Conservation (phyloP, 2,888 invertebrate species). For the Eurois occulta region DNA sequence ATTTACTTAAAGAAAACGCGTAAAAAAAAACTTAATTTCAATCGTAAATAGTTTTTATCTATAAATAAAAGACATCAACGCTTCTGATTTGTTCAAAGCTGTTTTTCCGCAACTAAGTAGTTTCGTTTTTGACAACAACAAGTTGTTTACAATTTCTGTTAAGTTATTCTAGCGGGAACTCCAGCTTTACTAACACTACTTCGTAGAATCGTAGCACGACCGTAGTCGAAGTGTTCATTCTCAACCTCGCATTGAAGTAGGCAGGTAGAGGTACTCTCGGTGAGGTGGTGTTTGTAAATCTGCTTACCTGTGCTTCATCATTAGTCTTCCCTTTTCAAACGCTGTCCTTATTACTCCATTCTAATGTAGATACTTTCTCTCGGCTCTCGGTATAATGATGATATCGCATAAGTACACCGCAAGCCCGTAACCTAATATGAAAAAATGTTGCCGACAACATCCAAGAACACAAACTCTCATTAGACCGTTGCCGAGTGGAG, state of each 20-base stretch:
- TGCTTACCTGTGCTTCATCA: slow-evolving; percentile 59
- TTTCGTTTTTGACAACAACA: slow-evolving; percentile 34
- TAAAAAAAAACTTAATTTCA: slow-evolving; percentile 19
- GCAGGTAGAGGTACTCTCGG: slow-evolving; percentile 6
- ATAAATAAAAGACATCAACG: slow-evolving; percentile 82
- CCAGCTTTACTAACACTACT: slow-evolving; percentile 31
- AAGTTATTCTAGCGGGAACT: slow-evolving; percentile 30
- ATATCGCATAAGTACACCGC: slow-evolving; percentile 53
- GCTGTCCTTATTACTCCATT: slow-evolving; percentile 25
- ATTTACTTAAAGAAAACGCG: not conserved
- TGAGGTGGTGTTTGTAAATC: slow-evolving; percentile 29
- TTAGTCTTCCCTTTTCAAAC: slow-evolving; percentile 47
- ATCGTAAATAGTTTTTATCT: slow-evolving; percentile 38
- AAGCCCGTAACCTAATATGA: slow-evolving; percentile 60
- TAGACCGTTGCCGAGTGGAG: slow-evolving; percentile 77
- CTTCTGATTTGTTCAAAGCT: slow-evolving; percentile 43
- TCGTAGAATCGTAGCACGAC: slow-evolving; percentile 17
- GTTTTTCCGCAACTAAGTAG: slow-evolving; percentile 4
- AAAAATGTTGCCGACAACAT: slow-evolving; percentile 70
- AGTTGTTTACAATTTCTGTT: slow-evolving; percentile 33
- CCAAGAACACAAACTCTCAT: slow-evolving; percentile 74
- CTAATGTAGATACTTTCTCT: slow-evolving; percentile 14
- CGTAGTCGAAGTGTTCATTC: slow-evolving; percentile 16
- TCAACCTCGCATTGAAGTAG: slow-evolving; percentile 15
- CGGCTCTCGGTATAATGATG: slow-evolving; percentile 49